phyloP scores from a whole-genome alignment of 2,797 vertebrate species.

The Oreochromis mossambicus region DNA sequence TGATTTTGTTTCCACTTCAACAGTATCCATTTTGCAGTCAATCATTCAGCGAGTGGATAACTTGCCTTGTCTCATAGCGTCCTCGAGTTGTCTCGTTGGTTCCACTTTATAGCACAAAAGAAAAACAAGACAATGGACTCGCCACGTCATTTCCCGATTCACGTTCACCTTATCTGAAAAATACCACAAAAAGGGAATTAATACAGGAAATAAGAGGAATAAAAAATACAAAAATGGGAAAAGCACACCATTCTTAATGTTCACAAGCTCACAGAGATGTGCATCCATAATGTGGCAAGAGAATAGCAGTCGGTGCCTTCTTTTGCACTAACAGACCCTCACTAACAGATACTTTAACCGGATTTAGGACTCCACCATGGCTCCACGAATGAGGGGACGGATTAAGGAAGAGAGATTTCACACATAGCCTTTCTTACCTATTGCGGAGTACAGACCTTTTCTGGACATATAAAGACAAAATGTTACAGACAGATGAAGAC shows the following conservation, averaged over 20 bases:
- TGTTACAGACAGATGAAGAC: constrained; percentile 49
- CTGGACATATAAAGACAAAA: constrained; percentile 60
- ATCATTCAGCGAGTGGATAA: constrained; percentile 56
- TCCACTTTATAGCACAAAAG: constrained; percentile 73
- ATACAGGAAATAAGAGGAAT: constrained; percentile 28
- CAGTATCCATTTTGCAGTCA: constrained; percentile 37
- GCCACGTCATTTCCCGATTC: constrained; percentile 58
- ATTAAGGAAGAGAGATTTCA: constrained; percentile 71
- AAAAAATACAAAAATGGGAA: constrained; percentile 28
- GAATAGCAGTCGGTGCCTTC: constrained; percentile 84
- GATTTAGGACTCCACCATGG: constrained; percentile 20
- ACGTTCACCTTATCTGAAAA: constrained; percentile 54
- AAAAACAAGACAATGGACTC: constrained; percentile 63
- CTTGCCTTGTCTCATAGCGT: constrained; percentile 66
- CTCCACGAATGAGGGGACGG: constrained; percentile 17
- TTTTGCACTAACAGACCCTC: constrained; percentile 69
- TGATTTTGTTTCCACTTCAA: constrained; percentile 13
- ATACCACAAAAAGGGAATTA: constrained; percentile 53
- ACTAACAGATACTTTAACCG: constrained; percentile 12
- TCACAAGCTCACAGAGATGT: constrained; percentile 29
- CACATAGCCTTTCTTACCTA: constrained; percentile 82
- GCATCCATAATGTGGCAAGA: constrained; percentile 65
- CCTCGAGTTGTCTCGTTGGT: constrained; percentile 66
- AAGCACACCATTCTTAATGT: constrained; percentile 44
- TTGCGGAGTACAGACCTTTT: constrained; percentile 73